phyloP scores from a whole-genome alignment of 2,113 vertebrate genomes.

The Xenus cinereus region DNA sequence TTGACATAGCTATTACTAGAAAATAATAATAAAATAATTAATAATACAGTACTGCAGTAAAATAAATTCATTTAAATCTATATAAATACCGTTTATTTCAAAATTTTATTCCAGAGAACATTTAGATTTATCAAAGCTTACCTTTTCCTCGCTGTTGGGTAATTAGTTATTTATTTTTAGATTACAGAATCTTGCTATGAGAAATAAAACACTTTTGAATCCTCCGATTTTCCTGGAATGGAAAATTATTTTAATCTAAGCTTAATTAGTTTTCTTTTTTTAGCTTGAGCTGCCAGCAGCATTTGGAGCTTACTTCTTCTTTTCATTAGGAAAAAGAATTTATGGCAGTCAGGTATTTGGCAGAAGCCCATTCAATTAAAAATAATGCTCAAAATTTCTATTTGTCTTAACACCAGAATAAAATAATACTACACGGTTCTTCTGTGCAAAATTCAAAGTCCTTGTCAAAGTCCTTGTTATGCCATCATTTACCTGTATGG shows the following conservation, averaged over 20 bases:
- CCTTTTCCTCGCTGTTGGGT: neutral
- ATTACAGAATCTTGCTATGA: neutral
- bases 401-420: neutral
- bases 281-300: neutral
- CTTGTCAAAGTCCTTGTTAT: neutral
- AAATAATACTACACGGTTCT: neutral
- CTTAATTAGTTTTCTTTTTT: neutral
- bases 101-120: neutral
- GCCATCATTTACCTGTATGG: neutral
- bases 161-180: neutral
- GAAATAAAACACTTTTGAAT: neutral
- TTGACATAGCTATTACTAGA: neutral
- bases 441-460: neutral
- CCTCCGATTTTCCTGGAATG: neutral
- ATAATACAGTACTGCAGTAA: neutral
- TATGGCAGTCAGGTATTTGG: neutral
- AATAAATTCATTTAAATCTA: neutral
- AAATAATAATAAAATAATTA: neutral
- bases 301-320: neutral
- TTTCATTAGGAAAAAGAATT: conserved; percentile 15
- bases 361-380: conserved; percentile 4
- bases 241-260: conserved; percentile 4
- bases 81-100: neutral
- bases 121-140: neutral
- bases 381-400: neutral